These are phyloP conservation scores for Pygoscelis antarcticus DNA, from an alignment of 2,113 vertebrate genomes.

Conservation along the genomic window DNA sequence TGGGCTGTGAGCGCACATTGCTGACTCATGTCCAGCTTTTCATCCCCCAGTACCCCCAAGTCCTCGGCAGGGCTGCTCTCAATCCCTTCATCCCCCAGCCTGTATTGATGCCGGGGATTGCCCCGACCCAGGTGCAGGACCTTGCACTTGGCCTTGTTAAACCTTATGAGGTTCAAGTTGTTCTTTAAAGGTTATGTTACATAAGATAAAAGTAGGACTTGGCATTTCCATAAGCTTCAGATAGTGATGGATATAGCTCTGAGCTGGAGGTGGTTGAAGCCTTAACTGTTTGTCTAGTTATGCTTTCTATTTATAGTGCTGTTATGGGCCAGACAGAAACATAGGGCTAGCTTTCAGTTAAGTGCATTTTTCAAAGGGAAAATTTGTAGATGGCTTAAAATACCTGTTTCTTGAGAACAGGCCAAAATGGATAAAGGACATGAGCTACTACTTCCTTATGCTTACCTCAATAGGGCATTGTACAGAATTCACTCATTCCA, in stretches of 20 bases:
- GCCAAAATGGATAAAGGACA: neutral
- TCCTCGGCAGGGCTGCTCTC: too few species aligned
- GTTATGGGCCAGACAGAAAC: neutral
- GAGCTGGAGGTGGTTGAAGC: neutral
- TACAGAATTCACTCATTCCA: neutral
- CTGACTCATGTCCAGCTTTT: too few species aligned
- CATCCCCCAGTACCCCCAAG: too few species aligned
- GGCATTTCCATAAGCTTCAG: neutral
- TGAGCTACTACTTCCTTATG: neutral
- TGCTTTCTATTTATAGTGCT: neutral
- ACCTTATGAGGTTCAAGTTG: neutral
- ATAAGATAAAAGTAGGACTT: neutral
- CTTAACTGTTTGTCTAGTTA: neutral
- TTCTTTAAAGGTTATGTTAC: neutral
- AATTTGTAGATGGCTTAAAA: neutral
- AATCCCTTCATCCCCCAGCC: too few species aligned
- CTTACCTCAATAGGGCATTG: neutral
- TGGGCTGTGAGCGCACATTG: too few species aligned
- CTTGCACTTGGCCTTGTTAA: too few species aligned
- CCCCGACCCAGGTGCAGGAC: too few species aligned
- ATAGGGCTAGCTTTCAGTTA: neutral
- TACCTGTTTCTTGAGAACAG: neutral
- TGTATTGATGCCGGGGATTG: too few species aligned
- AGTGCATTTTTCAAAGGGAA: neutral
- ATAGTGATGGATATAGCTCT: neutral